Evolutionary conservation across 2,113 vertebrate genomes (phyloP).

Genomic region (Malurus alboscapulatus): DNA sequence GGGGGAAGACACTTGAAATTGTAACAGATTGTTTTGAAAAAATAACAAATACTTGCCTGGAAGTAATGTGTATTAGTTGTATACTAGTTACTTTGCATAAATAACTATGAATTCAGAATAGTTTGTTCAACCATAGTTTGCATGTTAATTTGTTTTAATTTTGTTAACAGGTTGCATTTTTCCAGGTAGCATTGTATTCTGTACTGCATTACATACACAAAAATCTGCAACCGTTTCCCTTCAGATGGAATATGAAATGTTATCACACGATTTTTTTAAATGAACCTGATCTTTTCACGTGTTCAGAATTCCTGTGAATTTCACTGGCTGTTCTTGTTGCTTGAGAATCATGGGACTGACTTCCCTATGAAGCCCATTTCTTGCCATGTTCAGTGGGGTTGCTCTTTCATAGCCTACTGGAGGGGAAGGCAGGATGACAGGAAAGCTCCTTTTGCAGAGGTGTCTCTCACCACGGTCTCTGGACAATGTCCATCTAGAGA

Average conservation of each 20-base stretch:
- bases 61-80: not conserved
- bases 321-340: not conserved
- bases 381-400: not conserved
- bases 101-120: not conserved
- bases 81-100: not conserved
- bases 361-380: not conserved
- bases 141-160: not conserved
- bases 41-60: not conserved
- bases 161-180: not conserved
- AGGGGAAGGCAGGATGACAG: not conserved
- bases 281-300: not conserved
- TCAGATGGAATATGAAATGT: not conserved
- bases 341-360: not conserved
- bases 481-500: not conserved
- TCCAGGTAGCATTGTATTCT: not conserved
- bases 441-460: not conserved
- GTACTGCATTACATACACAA: not conserved
- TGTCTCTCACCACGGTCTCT: not conserved
- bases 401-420: not conserved
- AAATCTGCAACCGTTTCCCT: not conserved
- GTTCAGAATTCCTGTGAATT: not conserved
- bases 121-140: not conserved
- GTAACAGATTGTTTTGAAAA: not conserved
- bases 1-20: conserved; percentile 22
- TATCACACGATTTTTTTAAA: not conserved